Evolutionary conservation across 2,113 vertebrate genomes (phyloP), one percentile per base, ranked within the genome.

Genomic region (Corythornis vintsioides): DNA sequence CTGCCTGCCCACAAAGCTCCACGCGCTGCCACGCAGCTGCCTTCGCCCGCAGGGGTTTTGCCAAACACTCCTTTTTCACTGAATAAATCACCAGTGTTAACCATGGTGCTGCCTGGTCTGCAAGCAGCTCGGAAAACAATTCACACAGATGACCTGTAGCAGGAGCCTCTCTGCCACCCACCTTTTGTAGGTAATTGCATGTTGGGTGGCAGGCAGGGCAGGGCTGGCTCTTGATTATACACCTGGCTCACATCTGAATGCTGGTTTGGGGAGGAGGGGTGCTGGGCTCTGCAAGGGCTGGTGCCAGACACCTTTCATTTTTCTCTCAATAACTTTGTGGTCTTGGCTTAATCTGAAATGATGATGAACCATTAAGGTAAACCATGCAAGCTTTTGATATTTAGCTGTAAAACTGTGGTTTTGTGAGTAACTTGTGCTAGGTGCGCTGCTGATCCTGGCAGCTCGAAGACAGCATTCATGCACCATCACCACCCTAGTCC

Each of bases 401-500:
- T 55, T 63, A 22, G 18, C 33, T 86, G 10, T 33, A 47, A 86
- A 48, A 79, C 5, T 3, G 0, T 13, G 11, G 5, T 3, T 70
- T 80, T 59, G 24, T 29, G 64, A 47, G 28, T 60, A 59, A 31
- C 47, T 45, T 71, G 29, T 42, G 55, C 18, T 31, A 11, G 1
- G 0, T 12, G 45, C 0, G 11, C n/a, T 67, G 38, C 57, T 82
- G 71, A 14, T 84, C 19, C 48, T 63, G 53, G 42, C 70, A 25
- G 16, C 60, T 74, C 50, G 45, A 40, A 52, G 47, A 11, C 33
- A 47, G 24, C 21, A 2, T 43, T 77, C 2, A 1, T 31, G 8
- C 26, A 12, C 19, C 2, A 4, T 47, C 42, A 26, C 18, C 19
- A 13, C 60, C 0, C 0, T 50, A 38, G 43, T 79, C 31, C 47